Evolutionary conservation across 92 coral and sea anemone genomes (phyloP), one percentile per base, ranked within the genome.

Genomic region (Blastomussa wellsi): DNA sequence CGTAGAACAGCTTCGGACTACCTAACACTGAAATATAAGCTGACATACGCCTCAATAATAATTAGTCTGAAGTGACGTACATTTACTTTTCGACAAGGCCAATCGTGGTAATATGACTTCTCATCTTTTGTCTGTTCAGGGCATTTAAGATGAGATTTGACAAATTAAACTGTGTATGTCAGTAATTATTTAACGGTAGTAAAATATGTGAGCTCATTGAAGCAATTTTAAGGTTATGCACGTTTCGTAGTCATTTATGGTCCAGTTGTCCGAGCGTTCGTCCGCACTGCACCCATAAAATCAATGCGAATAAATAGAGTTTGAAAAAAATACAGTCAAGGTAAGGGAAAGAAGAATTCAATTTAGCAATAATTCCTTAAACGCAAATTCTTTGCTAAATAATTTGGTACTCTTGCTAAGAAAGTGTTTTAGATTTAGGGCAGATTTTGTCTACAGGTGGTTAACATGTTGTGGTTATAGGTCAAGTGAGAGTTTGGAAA

Each of bases 391-490:
- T 62, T 62, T 26, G 28, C 33, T 10, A 11, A 26, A 62, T 16
- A 26, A 62, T 62, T 22, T 11, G 24, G 10, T 14, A 6, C 65
- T 0, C 29, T 7, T 57, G 29, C 7, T 16, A 62, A 26, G 35
- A 62, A 62, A 10, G 17, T 10, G 68, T 62, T 29, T 62, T 62
- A 29, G 24, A 62, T 16, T 33, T 70, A 24, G 44, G 20, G 37
- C n/a, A 70, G 14, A 70, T 38, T 70, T 15, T 37, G 44, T 7
- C 20, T 36, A 38, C 75, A 70, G 75, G 75, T 70, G 75, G 75
- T 70, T 26, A 70, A 7, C 44, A 70, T 37, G 75, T 70, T 70
- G 19, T 70, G 75, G 75, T 70, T 70, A 70, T 38, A 70, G 75
- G 75, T 70, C 75, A 70, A 70, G 75, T 37, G 47, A 70, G 35